A percentile compares a stretch with the other conserved stretches of the same genome.
Evolutionary conservation across 2,888 invertebrate species (phyloP).

Genomic region (Temnothorax ravouxi): DNA sequence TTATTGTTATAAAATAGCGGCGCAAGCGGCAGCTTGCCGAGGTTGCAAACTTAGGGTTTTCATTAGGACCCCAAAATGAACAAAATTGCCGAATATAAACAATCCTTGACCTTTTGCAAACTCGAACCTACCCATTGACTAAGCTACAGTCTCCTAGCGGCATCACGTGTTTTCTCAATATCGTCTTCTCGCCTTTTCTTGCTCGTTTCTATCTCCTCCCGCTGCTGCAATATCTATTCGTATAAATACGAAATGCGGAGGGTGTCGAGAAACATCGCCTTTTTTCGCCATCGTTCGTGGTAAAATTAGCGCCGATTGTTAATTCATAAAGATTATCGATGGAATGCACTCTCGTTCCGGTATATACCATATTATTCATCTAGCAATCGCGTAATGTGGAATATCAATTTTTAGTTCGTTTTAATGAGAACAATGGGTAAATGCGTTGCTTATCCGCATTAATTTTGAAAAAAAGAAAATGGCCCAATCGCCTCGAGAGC

Average conservation of each 20-base stretch:
- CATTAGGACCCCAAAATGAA: too few species aligned
- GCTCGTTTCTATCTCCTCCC: background rate
- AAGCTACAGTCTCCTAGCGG: background rate
- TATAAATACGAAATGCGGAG: background rate
- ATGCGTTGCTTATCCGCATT: background rate
- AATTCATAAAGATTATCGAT: background rate
- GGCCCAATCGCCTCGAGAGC: background rate
- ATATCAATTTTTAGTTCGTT: conserved; percentile 18
- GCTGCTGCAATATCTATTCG: background rate
- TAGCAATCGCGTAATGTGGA: background rate
- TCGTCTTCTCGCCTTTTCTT: background rate
- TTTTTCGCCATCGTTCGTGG: background rate
- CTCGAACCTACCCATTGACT: too few species aligned
- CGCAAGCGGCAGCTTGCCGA: too few species aligned
- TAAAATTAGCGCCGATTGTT: background rate
- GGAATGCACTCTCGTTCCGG: background rate
- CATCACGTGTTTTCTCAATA: conserved; percentile 3
- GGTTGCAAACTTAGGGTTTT: too few species aligned
- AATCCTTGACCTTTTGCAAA: too few species aligned
- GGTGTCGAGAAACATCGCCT: background rate
- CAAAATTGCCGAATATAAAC: too few species aligned
- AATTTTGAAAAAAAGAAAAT: conserved; percentile 23
- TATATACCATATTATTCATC: background rate
- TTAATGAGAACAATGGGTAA: background rate
- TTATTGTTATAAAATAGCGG: too few species aligned